phyloP scores from a whole-genome alignment of 1,140 invertebrate species.

The Zophobas atratus region DNA sequence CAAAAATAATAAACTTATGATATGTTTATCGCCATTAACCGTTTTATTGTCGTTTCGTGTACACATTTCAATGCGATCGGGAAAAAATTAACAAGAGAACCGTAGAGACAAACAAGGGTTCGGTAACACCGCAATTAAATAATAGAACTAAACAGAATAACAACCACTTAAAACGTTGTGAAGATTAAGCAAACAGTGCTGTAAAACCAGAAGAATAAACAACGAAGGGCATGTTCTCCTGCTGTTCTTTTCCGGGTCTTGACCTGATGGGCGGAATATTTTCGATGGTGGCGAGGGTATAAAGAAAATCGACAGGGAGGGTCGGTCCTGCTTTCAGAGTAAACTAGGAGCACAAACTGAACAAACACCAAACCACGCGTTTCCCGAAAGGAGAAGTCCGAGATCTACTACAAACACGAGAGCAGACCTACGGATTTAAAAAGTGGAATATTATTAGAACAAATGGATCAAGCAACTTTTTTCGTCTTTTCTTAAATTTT shows the following conservation, averaged over 20 bases:
- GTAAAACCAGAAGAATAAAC: not conserved
- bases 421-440: too few species aligned
- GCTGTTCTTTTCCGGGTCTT: not conserved
- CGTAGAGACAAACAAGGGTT: not conserved
- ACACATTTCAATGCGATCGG: not conserved
- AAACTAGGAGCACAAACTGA: too few species aligned
- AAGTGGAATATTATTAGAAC: too few species aligned
- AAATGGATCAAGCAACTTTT: too few species aligned
- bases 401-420: too few species aligned
- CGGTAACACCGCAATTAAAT: not conserved
- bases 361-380: too few species aligned
- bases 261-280: not conserved
- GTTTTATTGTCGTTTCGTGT: conserved; percentile 9
- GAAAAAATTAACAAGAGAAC: conserved; percentile 2
- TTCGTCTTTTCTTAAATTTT: too few species aligned
- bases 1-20: conserved; percentile 4
- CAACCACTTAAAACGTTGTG: conserved; percentile 8
- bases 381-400: too few species aligned
- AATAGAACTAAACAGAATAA: conserved; percentile 14
- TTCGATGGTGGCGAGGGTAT: not conserved
- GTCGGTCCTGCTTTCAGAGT: too few species aligned
- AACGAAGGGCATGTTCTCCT: not conserved
- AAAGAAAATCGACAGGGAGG: not conserved
- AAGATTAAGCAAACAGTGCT: not conserved
- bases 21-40: conserved; percentile 5